These are phyloP conservation scores for Anableps anableps DNA, from an alignment of 2,797 vertebrate species.

Conservation along the genomic window DNA sequence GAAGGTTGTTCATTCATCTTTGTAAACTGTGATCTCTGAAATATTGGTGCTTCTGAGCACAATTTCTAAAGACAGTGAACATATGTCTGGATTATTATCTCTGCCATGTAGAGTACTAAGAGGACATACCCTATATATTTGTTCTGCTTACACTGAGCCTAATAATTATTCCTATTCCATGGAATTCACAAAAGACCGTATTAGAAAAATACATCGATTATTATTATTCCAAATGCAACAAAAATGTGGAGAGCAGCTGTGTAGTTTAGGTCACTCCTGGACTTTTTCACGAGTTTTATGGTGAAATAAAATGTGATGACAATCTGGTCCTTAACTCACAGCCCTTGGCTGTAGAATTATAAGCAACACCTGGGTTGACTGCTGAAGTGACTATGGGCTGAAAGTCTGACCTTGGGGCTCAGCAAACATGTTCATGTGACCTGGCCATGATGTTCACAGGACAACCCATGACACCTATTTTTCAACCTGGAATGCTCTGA, in stretches of 20 bases:
- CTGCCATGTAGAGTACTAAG: background rate
- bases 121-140: background rate
- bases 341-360: constrained; percentile 45
- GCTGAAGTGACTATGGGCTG: constrained; percentile 59
- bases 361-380: constrained; percentile 42
- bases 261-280: constrained; percentile 26
- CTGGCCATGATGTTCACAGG: constrained; percentile 37
- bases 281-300: constrained; percentile 32
- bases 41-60: constrained; percentile 1
- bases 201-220: background rate
- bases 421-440: constrained; percentile 55
- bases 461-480: constrained; percentile 55
- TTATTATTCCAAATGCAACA: background rate
- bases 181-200: background rate
- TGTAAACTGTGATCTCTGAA: constrained; percentile 8
- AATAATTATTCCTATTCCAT: background rate
- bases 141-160: background rate
- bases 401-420: constrained; percentile 61
- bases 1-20: constrained; percentile 54
- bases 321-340: constrained; percentile 58
- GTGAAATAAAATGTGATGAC: constrained; percentile 46
- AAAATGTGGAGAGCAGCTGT: constrained; percentile 5
- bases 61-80: constrained; percentile 1
- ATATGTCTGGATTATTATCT: constrained; percentile 10
- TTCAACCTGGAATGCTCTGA: constrained; percentile 38